These are phyloP conservation scores for Rhabdomys pumilio DNA, from an alignment of 2,797 vertebrate genomes.

Conservation along the genomic window DNA sequence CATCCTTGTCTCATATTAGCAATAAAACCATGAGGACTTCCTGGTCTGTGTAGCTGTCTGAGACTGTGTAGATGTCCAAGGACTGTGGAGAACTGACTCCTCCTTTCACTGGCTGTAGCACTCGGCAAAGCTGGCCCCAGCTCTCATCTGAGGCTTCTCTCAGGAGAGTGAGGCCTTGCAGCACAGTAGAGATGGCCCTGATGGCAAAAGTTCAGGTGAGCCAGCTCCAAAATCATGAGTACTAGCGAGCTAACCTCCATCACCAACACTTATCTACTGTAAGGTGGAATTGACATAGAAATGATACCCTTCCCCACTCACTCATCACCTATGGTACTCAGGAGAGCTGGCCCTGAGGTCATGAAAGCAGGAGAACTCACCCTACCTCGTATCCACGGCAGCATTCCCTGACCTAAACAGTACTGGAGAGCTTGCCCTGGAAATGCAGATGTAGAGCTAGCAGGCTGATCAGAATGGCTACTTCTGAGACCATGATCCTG, in stretches of 20 bases:
- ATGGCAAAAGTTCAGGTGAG: neutral
- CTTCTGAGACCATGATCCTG: no score
- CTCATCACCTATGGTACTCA: neutral
- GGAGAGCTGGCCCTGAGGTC: neutral
- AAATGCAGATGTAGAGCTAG: no score
- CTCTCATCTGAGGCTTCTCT: neutral
- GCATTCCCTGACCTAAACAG: no score
- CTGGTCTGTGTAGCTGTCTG: no score
- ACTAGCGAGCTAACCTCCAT: neutral
- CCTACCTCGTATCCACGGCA: no score
- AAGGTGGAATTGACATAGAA: neutral
- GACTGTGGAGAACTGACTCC: no score
- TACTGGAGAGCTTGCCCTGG: no score
- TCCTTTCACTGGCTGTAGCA: neutral
- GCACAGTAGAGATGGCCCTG: neutral
- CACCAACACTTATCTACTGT: neutral
- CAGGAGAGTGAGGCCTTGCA: neutral
- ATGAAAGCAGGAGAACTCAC: neutral
- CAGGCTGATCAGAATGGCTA: no score
- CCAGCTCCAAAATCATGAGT: neutral
- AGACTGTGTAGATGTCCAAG: no score
- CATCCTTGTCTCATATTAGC: no score
- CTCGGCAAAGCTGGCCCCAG: neutral
- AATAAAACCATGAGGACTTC: no score
- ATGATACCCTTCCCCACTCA: neutral